These are phyloP conservation scores for Lepidurus couesii DNA, from an alignment of 1,140 invertebrate species.

Conservation along the genomic window DNA sequence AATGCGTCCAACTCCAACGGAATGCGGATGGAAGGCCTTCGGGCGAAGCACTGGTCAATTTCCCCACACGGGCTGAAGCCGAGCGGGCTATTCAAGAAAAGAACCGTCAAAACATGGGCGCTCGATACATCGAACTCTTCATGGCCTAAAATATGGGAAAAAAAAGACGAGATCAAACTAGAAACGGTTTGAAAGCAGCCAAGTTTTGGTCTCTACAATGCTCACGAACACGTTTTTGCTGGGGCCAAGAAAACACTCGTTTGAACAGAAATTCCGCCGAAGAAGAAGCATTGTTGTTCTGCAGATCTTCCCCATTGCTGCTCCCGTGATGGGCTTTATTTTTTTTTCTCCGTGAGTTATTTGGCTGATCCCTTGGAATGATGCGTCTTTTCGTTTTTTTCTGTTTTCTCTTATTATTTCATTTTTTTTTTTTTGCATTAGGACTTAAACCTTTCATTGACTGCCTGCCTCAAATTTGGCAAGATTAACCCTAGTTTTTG, in stretches of 20 bases:
- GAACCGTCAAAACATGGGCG: conserved; percentile 53
- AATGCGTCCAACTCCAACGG: conserved; percentile 53
- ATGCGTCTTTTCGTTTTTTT: no score
- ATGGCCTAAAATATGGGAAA: conserved; percentile 39
- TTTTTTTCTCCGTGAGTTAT: not conserved
- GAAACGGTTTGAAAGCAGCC: not conserved
- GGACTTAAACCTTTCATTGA: not conserved
- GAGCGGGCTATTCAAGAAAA: conserved; percentile 53
- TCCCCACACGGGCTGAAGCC: conserved; percentile 51
- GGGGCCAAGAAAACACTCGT: no score
- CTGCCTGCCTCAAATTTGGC: not conserved
- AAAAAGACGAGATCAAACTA: not conserved
- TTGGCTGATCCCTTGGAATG: no score
- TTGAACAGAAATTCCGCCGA: not conserved
- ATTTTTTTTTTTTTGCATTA: no score
- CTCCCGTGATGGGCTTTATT: not conserved
- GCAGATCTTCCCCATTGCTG: conserved; percentile 12
- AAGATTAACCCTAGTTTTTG: not conserved
- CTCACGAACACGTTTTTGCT: not conserved
- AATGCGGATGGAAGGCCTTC: conserved; percentile 48
- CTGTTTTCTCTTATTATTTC: no score
- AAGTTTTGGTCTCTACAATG: conserved; percentile 1
- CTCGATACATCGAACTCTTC: conserved; percentile 54
- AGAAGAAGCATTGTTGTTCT: not conserved
- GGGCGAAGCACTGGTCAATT: conserved; percentile 52